Base-by-base conservation (phyloP, 2,113 vertebrate genomes). In the Alouatta palliata region DNA sequence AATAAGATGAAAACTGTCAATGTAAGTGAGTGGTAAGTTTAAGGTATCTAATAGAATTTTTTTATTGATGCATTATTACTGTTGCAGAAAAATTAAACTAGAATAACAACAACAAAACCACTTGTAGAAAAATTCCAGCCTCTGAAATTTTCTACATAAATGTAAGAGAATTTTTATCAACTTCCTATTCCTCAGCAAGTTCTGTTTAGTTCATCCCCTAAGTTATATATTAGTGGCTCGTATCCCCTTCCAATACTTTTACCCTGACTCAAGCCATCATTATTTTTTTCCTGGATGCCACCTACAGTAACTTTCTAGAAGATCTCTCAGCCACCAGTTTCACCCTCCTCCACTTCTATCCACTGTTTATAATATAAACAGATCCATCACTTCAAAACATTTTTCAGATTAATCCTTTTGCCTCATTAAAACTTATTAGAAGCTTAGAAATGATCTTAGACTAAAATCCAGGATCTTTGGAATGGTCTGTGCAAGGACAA, bases 1-100 rank as follows among this genome's bases (percentile, higher is more conserved):
- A 47, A 61, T 87, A 81, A 92, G 23, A 37, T 49, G 6, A 87
- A 93, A 91, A 95, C 8, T 89, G 54, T 94, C 79, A 93, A 91
- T 93, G 70, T 56, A 58, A 88, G 37, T 82, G 25, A 93, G 17
- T 43, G 35, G 27, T 82, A 91, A 70, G 20, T 16, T 68, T 89
- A 89, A 8, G 87, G 40, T 8, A 40, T 94, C 40, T 89, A 45
- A 86, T 75, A 77, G 27, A 43, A 17, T 77, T 75, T 71, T 71
- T 75, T 52, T 64, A 43, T 86, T n/a, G 87, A 66, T 77, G 43
- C 81, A 5, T 43, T 58, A 25, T 88, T 83, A 71, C 85, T 12
- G 64, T 88, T 94, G 87, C 19, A 52, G 27, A 9, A 30, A 10
- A 73, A 75, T 20, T 49, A 70, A 64, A 12, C 21, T 3, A 64